Evolutionary conservation across 2,113 vertebrate genomes (phyloP).

Genomic region (Periophthalmus modestus): DNA sequence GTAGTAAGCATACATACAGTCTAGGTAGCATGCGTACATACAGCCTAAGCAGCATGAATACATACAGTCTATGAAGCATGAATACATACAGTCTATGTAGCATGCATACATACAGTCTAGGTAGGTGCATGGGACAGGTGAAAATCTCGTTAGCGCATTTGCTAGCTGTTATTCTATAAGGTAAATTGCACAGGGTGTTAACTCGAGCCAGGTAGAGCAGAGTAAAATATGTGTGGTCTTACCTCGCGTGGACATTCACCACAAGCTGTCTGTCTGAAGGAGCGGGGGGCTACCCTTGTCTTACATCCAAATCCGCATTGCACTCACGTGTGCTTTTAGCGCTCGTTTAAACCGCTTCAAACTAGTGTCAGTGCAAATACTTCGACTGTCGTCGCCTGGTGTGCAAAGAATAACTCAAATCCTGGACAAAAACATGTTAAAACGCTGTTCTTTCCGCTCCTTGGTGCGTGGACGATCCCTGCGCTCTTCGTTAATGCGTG

Average conservation of each 20-base stretch:
- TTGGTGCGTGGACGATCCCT: neutral
- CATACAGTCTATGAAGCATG: too few species aligned
- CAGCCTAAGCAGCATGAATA: too few species aligned
- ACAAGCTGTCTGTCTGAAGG: conserved; percentile 18
- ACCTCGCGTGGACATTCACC: conserved; percentile 35
- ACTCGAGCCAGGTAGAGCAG: neutral
- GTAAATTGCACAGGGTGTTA: neutral
- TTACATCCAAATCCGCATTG: conserved; percentile 64
- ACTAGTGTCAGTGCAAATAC: conserved; percentile 15
- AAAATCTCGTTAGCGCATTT: conserved; percentile 21
- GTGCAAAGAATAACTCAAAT: neutral
- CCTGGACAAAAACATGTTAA: conserved; percentile 4
- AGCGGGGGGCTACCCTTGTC: conserved; percentile 26
- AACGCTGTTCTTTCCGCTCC: neutral
- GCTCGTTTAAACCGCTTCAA: conserved; percentile 5
- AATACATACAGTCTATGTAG: too few species aligned
- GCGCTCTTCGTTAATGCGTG: neutral
- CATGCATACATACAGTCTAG: conserved; percentile 1
- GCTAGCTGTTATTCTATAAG: neutral
- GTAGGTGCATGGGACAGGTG: conserved; percentile 12
- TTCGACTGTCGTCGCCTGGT: neutral
- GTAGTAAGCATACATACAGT: too few species aligned
- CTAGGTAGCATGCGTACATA: too few species aligned
- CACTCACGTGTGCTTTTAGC: conserved; percentile 19
- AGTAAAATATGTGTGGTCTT: conserved; percentile 9